Evolutionary conservation across 35 echinoderm and acorn worm species (phyloP).

Genomic region (Amphiura filiformis): DNA sequence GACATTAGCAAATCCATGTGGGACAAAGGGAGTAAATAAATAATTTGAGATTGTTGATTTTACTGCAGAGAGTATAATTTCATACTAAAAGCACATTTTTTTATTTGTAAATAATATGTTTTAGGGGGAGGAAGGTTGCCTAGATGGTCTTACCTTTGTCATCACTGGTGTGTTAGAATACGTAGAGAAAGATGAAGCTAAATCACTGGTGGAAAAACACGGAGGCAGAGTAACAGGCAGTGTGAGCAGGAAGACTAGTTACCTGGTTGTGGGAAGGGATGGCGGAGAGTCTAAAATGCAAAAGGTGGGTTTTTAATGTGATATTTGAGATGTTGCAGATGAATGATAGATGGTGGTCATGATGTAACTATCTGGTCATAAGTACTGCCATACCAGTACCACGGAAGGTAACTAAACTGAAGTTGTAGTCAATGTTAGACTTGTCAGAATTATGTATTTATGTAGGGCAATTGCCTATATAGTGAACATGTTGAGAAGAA

Average conservation of each 20-base stretch:
- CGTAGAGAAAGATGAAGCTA: constrained; percentile 75
- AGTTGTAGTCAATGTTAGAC: too few relatives aligned
- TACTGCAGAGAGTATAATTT: not conserved
- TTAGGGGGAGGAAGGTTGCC: constrained; percentile 29
- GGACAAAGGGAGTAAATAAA: not conserved
- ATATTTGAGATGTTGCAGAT: not conserved
- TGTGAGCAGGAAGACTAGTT: constrained; percentile 81
- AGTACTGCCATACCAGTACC: too few relatives aligned
- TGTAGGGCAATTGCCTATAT: too few relatives aligned
- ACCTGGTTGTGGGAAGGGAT: constrained; percentile 75
- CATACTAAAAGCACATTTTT: not conserved
- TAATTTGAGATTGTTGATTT: not conserved
- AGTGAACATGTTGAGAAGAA: too few relatives aligned
- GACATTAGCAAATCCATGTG: too few relatives aligned
- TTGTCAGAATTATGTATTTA: too few relatives aligned
- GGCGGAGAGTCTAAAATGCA: constrained; percentile 69
- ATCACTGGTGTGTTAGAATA: constrained; percentile 87
- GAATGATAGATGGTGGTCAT: not conserved
- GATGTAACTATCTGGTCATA: too few relatives aligned
- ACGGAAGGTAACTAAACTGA: too few relatives aligned
- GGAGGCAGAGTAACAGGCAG: constrained; percentile 63
- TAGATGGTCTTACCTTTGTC: constrained; percentile 79
- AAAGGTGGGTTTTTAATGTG: constrained; percentile 70
- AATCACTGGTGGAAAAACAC: constrained; percentile 51
- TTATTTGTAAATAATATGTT: too few relatives aligned